phyloP scores from a whole-genome alignment of 92 coral and sea anemone genomes.

The Bergia sp. region DNA sequence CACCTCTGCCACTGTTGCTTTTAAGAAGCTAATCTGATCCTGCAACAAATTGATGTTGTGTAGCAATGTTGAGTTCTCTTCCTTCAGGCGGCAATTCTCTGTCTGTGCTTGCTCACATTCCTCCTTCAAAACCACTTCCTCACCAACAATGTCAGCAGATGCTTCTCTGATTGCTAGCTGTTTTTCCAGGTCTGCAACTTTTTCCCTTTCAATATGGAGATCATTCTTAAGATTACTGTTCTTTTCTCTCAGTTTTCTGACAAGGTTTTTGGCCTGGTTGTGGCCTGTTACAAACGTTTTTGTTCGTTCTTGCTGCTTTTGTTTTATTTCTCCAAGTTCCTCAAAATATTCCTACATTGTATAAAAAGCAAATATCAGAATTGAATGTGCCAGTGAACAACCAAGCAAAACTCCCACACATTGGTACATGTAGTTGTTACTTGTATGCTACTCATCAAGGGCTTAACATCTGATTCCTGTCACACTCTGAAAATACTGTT shows the following conservation, averaged over 20 bases:
- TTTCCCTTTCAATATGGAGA: slow-evolving; percentile 44
- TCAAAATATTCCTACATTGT: slow-evolving; percentile 60
- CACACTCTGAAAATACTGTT: too few relatives aligned
- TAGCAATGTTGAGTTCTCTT: slow-evolving; percentile 3
- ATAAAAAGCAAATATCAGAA: background rate
- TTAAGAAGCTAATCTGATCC: slow-evolving; percentile 22
- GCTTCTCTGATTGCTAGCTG: slow-evolving; percentile 46
- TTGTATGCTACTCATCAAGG: too few relatives aligned
- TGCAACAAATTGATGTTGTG: slow-evolving; percentile 10
- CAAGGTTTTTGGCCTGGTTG: slow-evolving; percentile 72
- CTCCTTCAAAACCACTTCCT: slow-evolving; percentile 7
- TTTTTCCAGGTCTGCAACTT: slow-evolving; percentile 49
- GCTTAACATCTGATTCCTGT: too few relatives aligned
- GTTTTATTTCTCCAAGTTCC: slow-evolving; percentile 69
- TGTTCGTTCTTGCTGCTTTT: slow-evolving; percentile 53
- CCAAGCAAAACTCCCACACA: too few relatives aligned
- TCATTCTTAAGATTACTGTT: slow-evolving; percentile 60
- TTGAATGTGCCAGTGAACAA: background rate
- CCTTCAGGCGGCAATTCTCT: slow-evolving; percentile 25
- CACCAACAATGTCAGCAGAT: background rate
- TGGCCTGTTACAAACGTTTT: slow-evolving; percentile 62
- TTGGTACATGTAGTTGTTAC: too few relatives aligned
- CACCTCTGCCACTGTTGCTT: slow-evolving; percentile 21
- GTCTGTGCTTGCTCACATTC: background rate
- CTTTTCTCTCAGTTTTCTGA: slow-evolving; percentile 67